These are phyloP conservation scores for Nothobranchius furzeri DNA, from an alignment of 2,113 vertebrate genomes.

Conservation along the genomic window DNA sequence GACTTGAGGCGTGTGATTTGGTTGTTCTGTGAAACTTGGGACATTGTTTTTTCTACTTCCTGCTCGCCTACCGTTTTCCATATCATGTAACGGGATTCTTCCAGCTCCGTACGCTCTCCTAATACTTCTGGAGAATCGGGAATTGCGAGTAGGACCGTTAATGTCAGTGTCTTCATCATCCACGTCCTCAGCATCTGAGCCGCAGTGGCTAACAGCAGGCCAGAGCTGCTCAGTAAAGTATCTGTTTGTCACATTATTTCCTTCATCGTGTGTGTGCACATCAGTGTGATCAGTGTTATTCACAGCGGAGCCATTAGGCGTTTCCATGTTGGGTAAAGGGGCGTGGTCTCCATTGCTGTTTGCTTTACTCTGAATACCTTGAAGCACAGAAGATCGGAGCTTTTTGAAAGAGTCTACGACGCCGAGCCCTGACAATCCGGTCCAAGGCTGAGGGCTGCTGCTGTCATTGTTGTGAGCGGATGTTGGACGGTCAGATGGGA, in stretches of 20 bases:
- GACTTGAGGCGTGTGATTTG: slow-evolving; percentile 44
- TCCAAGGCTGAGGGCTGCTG: slow-evolving; percentile 80
- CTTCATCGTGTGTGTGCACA: slow-evolving; percentile 51
- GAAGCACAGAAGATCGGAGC: slow-evolving; percentile 89
- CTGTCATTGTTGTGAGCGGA: slow-evolving; percentile 65
- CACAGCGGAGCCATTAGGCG: slow-evolving; percentile 30
- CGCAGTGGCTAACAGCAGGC: slow-evolving; percentile 32
- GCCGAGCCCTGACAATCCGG: slow-evolving; percentile 86
- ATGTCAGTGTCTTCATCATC: slow-evolving; percentile 78
- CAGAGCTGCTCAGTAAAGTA: slow-evolving; percentile 37
- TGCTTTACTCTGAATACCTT: slow-evolving; percentile 86
- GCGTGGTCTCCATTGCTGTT: slow-evolving; percentile 45
- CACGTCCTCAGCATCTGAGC: slow-evolving; percentile 72
- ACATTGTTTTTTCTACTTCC: slow-evolving; percentile 19
- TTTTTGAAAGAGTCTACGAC: slow-evolving; percentile 96
- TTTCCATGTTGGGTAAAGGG: slow-evolving; percentile 34
- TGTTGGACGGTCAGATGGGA: slow-evolving; percentile 54
- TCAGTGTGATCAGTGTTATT: slow-evolving; percentile 33
- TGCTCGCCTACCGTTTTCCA: slow-evolving; percentile 49
- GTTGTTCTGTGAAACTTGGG: slow-evolving; percentile 48
- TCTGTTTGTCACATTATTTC: slow-evolving; percentile 71
- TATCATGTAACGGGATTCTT: slow-evolving; percentile 86
- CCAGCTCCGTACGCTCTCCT: slow-evolving; percentile 89
- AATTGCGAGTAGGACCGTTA: slow-evolving; percentile 83
- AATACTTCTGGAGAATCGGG: slow-evolving; percentile 89